Base-by-base conservation (phyloP, 2,797 vertebrate genomes). In the Anas bernieri region DNA sequence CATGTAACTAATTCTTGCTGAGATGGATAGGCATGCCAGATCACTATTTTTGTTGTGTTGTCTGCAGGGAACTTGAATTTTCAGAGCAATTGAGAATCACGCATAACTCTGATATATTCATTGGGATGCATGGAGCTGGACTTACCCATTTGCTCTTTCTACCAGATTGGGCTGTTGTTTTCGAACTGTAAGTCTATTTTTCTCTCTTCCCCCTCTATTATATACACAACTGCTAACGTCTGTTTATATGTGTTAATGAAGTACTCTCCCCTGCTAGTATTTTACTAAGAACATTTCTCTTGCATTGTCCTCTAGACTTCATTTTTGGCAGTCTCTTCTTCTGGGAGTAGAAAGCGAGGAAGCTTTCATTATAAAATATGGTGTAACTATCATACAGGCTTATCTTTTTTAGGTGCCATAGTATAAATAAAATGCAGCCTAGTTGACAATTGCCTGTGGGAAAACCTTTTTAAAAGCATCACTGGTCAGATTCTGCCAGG, bases 71-170 rank as follows among this genome's bases (percentile, higher is more conserved):
- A 69, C 98, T 99, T 83, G 97, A 98, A 30, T 99, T 99, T 98
- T 97, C 98, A 23, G 98, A 99, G 93, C 99, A 99, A 55, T 39
- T 99, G 93, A 98, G 94, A 90, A 98, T 99, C 95, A 99, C 99
- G 7, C 98, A 99, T 96, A 99, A 99, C 98, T 99, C 99, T 4
- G 99, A 99, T 96, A 98, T 99, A 96, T 99, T 99, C 94, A 99
- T 99, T 41, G 99, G 99, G 82, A 99, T 99, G 97, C 99, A 99
- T 0, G 99, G 99, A 87, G 99, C 99, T 8, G 99, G 99, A 8
- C 99, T 99, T 83, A 99, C 99, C 17, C 99, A 99, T 95, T 98
- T 99, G 89, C 98, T 99, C 81, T 99, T 99, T 94, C 98, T 99
- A 35, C 99, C 99, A 6, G 99, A 99, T 98, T 99, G 99, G 99